Base-by-base conservation (phyloP, 1,140 invertebrate species). In the Drosophila pruinosa region DNA sequence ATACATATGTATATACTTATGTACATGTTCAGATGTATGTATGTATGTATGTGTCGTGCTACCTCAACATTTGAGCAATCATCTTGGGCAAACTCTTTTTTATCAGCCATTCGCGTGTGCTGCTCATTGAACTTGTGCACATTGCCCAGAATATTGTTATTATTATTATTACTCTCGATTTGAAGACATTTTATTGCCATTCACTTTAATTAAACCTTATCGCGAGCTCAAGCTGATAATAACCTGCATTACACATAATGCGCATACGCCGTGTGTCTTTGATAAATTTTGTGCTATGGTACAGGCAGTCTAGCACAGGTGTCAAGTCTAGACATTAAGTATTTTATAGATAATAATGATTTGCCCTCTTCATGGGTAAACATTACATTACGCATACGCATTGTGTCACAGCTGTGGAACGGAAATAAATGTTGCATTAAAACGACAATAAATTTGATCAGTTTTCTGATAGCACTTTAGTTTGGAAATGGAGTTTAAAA, bases 161-260 rank as follows among this genome's bases (percentile, higher is more conserved):
- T 43, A 19, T 22, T 41, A 53, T 15, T 21, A 5, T 22, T 52
- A 41, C 7, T 47, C 5, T 47, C 5, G 21, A 4, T 4, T 14
- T 48, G 12, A 28, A 28, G 12, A 10, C 22, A 26, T 31, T 57
- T 43, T 28, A 43, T n/a, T 67, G 62, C 61, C 56, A 52, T 52
- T 24, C 45, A 39, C n/a, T 58, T 50, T 31, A 68, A 48, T 68
- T 21, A 24, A 48, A 41, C 24, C 63, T 67, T 58, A 64, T 56
- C 50, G 48, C 38, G 7, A 50, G 21, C 24, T 50, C 15, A 21
- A 4, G 14, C 36, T 7, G 47, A 56, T 65, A 57, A 57, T 59
- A 26, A 21, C 54, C 17, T 21, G 39, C 39, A 43, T 10, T 43
- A 38, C 43, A n/a, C 38, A 48, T 41, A 57, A 28, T 21, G 31